Base-by-base conservation (phyloP, 2,888 invertebrate species). In the Prosapia bicincta region DNA sequence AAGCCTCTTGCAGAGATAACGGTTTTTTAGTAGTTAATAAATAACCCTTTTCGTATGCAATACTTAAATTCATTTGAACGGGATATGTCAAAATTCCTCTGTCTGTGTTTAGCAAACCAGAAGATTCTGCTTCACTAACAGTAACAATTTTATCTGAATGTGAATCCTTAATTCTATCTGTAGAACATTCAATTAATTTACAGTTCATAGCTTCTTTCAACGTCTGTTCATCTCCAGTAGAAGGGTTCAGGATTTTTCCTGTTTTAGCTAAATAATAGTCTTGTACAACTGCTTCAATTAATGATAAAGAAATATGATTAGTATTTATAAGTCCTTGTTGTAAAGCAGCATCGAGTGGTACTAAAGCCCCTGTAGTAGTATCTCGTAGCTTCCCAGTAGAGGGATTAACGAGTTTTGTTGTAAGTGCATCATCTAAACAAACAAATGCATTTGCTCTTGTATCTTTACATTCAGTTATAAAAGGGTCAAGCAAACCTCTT, bases 21-120 rank as follows among this genome's bases (percentile, higher is more conserved):
- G 95, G 95, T 82, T 93, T 91, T 74, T 90, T 89, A 30, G 93
- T 92, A 81, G 92, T 93, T 30, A 95, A 85, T 66, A 96, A 87
- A 83, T 93, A 93, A 7, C 95, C 95, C 83, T 93, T 94, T 71
- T 92, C 90, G 80, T 91, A 90, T 1, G 95, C 96, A 81, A 93
- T 90, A 84, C 94, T 92, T 65, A 96, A 86, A 72, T 92, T 90
- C 82, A 93, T 88, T 1, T 83, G 80, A 78, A 88, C 85, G 0
- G 94, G 94, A 78, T 89, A 88, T 0, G 90, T 90, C 26, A 96
- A 85, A 26, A 91, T 84, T 65, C 94, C 95, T 79, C 87, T 87
- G 71, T 91, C 88, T 67, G 91, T 86, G 83, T 95, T 93, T 24
- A 96, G 82, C 24, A 95, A 85, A 72, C 91, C 91, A 10, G 87